phyloP scores from a whole-genome alignment of 92 coral and sea anemone genomes.

The Meandrina meandrites region DNA sequence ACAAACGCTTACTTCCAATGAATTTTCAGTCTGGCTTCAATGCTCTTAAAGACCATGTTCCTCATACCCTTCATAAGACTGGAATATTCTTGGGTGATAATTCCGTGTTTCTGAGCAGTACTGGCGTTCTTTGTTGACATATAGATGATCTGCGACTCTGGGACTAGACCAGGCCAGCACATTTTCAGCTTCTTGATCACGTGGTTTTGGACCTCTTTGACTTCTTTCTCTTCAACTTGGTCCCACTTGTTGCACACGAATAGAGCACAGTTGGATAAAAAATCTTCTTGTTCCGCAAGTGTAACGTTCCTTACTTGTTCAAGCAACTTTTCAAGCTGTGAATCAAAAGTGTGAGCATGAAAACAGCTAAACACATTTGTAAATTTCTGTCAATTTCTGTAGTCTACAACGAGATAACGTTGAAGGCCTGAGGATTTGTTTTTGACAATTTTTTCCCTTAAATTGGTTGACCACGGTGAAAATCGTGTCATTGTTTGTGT shows the following conservation, averaged over 20 bases:
- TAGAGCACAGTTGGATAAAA: slow-evolving; percentile 43
- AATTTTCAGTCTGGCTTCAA: slow-evolving; percentile 29
- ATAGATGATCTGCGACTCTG: slow-evolving; percentile 34
- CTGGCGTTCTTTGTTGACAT: slow-evolving; percentile 22
- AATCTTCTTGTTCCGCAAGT: not conserved
- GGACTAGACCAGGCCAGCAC: slow-evolving; percentile 50
- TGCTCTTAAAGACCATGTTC: slow-evolving; percentile 9
- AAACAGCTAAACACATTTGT: too few relatives aligned
- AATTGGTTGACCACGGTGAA: too few relatives aligned
- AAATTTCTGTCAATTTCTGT: too few relatives aligned
- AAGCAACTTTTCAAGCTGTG: slow-evolving; percentile 32
- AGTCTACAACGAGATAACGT: too few relatives aligned
- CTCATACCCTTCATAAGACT: slow-evolving; percentile 5
- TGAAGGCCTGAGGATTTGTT: too few relatives aligned
- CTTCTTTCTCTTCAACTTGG: slow-evolving; percentile 28
- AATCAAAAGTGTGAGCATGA: not conserved
- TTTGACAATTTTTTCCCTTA: too few relatives aligned
- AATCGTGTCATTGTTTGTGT: too few relatives aligned
- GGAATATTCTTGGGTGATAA: slow-evolving; percentile 19
- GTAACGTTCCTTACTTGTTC: slow-evolving; percentile 24
- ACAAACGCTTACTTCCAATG: slow-evolving; percentile 5
- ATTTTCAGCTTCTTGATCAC: slow-evolving; percentile 5
- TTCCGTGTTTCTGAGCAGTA: slow-evolving; percentile 9
- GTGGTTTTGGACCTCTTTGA: slow-evolving; percentile 23
- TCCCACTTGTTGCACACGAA: slow-evolving; percentile 34